phyloP scores from a whole-genome alignment of 2,113 vertebrate genomes.

The Hippocampus mohnikei region DNA sequence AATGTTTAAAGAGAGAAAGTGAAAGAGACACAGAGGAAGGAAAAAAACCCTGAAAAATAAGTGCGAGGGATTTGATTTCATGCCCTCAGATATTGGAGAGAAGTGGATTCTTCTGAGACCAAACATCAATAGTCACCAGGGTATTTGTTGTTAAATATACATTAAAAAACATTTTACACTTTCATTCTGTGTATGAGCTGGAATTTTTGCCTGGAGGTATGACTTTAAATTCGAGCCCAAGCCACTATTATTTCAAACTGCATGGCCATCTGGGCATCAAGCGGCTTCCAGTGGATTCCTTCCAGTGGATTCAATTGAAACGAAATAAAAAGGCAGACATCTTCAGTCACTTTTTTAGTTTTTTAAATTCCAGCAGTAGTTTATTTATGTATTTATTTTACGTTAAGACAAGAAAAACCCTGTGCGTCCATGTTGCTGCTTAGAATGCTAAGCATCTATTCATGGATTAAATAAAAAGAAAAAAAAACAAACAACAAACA shows the following conservation, averaged over 20 bases:
- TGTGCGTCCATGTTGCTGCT: background rate
- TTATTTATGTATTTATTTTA: conserved; percentile 1
- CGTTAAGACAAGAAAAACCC: conserved; percentile 24
- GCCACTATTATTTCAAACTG: conserved; percentile 79
- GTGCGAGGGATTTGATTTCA: conserved; percentile 71
- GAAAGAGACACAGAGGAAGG: conserved; percentile 46
- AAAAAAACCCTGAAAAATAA: conserved; percentile 78
- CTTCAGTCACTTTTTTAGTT: conserved; percentile 9
- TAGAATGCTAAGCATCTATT: background rate
- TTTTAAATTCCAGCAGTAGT: conserved; percentile 30
- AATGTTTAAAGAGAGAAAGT: conserved; percentile 83
- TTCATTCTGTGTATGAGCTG: conserved; percentile 87
- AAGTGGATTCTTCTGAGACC: conserved; percentile 81
- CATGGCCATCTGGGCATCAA: conserved; percentile 59
- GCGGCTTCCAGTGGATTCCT: conserved; percentile 67
- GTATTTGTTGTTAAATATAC: conserved; percentile 98
- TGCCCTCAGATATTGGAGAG: conserved; percentile 68
- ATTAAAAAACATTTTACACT: conserved; percentile 99
- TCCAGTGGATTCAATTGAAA: conserved; percentile 71
- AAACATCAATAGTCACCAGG: conserved; percentile 92
- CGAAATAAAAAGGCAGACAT: conserved; percentile 47
- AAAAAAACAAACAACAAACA: too few species aligned
- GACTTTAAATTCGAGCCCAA: conserved; percentile 85
- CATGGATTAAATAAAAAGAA: background rate
- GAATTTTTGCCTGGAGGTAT: conserved; percentile 90